Evolutionary conservation across 2,888 invertebrate species (phyloP), one percentile per base, ranked within the genome.

Genomic region (Elmis aenea): DNA sequence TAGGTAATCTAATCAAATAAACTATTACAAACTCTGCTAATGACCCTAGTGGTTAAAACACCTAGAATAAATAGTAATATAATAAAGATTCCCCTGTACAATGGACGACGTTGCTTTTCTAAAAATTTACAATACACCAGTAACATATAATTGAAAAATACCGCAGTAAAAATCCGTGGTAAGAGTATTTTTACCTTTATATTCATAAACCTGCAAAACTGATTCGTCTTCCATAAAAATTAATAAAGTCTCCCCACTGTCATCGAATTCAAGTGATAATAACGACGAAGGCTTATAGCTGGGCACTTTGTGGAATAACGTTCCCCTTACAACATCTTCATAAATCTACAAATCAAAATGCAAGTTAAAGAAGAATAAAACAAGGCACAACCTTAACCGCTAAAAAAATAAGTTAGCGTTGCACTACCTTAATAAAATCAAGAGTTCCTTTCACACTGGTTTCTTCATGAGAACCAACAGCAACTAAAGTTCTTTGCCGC

Each of bases 261-360:
- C 47, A 4, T 46, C 53, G 44, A 68, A 64, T 38, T 66, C 62
- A 3, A 68, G 34, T 1, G 67, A 61, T 10, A 69, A 52, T 13
- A 79, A 55, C 2, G 70, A 70, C 9, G 68, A 66, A 3, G 79
- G 76, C 38, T 66, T 68, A 3, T 62, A 61, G 0, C 71, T 63
- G 3, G 62, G 50, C 32, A 80, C 64, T 28, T 70, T 70, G 46
- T 79, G 77, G 44, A 73, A 68, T 10, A 77, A 48, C 26, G 63
- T 66, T 2, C 69, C 73, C 8, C 57, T 58, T 3, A 60, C 47
- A 1, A 66, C 56, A 51, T 75, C 67, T 42, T 68, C 61, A 48
- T 71, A 73, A 31, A 75, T 63, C 65, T 69, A 51, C 13, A 61
- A 62, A 25, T 33, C 6, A n/a, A n/a, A n/a, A n/a, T n/a, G n/a